Percentiles rank a stretch among this genome's conserved stretches.
These are phyloP conservation scores for Antrozous pallidus DNA, from an alignment of 2,797 vertebrate species.

Conservation along the genomic window DNA sequence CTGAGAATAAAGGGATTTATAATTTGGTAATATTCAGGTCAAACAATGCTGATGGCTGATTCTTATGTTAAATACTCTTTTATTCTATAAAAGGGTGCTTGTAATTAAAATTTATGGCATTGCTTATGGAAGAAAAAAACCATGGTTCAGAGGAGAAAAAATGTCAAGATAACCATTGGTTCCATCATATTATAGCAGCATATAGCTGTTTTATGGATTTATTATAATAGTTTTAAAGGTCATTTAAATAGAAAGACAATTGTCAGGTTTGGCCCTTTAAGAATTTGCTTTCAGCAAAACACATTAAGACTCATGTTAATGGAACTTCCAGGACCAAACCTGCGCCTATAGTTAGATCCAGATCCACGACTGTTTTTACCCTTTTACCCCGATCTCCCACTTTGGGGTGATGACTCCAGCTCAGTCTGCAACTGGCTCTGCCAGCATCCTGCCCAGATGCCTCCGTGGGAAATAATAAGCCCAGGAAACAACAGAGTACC, in stretches of 20 bases:
- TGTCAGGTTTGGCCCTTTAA: conserved; percentile 41
- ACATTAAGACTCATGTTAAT: conserved; percentile 34
- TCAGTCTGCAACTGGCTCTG: not conserved
- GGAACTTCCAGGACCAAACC: not conserved
- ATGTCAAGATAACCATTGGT: conserved; percentile 48
- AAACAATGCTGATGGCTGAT: conserved; percentile 62
- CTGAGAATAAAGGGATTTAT: conserved; percentile 34
- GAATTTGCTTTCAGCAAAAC: conserved; percentile 67
- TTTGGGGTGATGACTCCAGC: not conserved
- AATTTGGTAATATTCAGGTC: conserved; percentile 63
- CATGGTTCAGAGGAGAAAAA: conserved; percentile 49
- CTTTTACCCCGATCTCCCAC: not conserved
- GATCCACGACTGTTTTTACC: not conserved
- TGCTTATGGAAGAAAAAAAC: conserved; percentile 64
- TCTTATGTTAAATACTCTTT: conserved; percentile 60
- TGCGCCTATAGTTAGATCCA: not conserved
- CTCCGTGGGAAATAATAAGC: not conserved
- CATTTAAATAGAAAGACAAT: conserved; percentile 70
- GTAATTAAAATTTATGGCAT: conserved; percentile 66
- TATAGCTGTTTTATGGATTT: conserved; percentile 64
- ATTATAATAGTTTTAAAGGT: conserved; percentile 70
- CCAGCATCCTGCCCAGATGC: not conserved
- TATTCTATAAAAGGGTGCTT: conserved; percentile 48
- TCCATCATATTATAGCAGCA: conserved; percentile 47
- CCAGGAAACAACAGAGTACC: not conserved